Evolutionary conservation across 92 coral and sea anemone genomes (phyloP), one percentile per base, ranked within the genome.

Genomic region (Metridium senile): DNA sequence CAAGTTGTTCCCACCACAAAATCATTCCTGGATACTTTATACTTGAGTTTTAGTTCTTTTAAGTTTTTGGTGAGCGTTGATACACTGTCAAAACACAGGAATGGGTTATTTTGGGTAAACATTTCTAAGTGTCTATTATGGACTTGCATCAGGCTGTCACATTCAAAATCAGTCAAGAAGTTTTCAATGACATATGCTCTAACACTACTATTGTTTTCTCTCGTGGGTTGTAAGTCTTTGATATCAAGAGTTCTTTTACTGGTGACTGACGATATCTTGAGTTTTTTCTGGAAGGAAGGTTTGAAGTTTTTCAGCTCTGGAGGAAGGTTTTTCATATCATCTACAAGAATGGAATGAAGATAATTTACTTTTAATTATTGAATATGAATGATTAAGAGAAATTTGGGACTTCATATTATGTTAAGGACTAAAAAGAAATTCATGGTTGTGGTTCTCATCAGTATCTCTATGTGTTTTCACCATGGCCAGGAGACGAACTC

Each of bases 1-100:
- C 98, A 94, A 17, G 97, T 94, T 33, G 98, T 94, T 26, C 95
- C 95, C 62, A 68, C 21, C 0, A 86, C 81, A 59, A 94, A 94
- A 87, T 94, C 98, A 11, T 51, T 83, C 32, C 43, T 73, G 19
- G 93, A 81, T n/a, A 94, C 93, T 62, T 80, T 75, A 34, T 86
- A 81, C 52, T 76, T 87, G 0, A 92, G 86, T 13, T 82, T 84
- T 49, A 90, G 71, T 59, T 94, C 98, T 45, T 84, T 82, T 16
- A 94, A 65, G 82, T 94, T 84, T 58, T 92, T 86, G 61, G 66
- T 67, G 62, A 94, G 86, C 74, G 98, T 91, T 29, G 59, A 71
- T 43, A 94, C 58, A 27, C 93, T 71, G 29, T 90, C 98, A 78
- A 94, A 94, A 68, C 98, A 94, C 35, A 94, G 82, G 22, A 94